A percentile compares a stretch with the other conserved stretches of the same genome.
These are phyloP conservation scores for Datnioides undecimradiatus DNA, from an alignment of 2,113 vertebrate genomes.

Conservation along the genomic window DNA sequence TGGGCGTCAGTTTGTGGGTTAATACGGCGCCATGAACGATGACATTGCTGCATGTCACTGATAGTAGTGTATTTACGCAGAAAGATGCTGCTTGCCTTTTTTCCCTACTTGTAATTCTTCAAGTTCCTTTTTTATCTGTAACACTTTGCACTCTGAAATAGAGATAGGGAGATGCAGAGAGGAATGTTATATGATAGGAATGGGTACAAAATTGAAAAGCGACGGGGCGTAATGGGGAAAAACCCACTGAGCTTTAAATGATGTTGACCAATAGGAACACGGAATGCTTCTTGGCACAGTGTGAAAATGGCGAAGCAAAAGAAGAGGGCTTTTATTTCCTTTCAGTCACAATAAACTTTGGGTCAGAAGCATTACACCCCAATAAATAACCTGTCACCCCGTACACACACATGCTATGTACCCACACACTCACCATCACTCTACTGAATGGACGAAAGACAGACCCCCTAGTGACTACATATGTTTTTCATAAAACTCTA, in stretches of 20 bases:
- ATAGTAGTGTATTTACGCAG: constrained; percentile 10
- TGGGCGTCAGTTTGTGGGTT: neutral
- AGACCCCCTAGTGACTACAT: neutral
- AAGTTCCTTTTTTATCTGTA: constrained; percentile 44
- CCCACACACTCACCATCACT: neutral
- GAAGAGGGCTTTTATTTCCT: neutral
- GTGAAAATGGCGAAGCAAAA: neutral
- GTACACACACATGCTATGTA: too few species aligned
- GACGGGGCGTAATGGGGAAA: constrained; percentile 10
- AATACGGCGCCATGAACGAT: constrained; percentile 9
- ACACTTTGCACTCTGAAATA: constrained; percentile 23
- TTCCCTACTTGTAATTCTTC: constrained; percentile 13
- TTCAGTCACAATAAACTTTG: neutral
- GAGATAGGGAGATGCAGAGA: constrained; percentile 18
- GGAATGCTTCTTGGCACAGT: too few species aligned
- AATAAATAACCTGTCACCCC: neutral
- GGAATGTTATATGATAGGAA: constrained; percentile 10
- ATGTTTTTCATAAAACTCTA: neutral
- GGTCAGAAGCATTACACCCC: neutral
- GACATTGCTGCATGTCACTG: constrained; percentile 9
- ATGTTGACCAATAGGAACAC: too few species aligned
- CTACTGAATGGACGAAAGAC: neutral
- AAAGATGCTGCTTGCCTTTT: neutral
- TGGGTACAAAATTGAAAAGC: constrained; percentile 28
- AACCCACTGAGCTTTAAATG: neutral